Evolutionary conservation across 2,113 vertebrate genomes (phyloP), one percentile per base, ranked within the genome.

Genomic region (Morone saxatilis): DNA sequence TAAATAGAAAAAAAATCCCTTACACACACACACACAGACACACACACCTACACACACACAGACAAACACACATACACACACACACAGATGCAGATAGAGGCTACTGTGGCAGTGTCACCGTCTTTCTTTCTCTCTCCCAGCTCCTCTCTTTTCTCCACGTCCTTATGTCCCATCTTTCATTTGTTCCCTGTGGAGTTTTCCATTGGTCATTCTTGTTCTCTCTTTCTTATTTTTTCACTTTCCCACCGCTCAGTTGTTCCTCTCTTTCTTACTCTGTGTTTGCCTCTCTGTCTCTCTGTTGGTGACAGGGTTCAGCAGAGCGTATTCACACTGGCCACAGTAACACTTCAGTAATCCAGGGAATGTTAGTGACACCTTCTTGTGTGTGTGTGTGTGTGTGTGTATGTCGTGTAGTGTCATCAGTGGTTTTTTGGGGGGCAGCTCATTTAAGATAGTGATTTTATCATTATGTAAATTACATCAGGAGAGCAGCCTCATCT

Each of bases 391-490:
- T n/a, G 60, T 19, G 67, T 16, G 72, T 63, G 73, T 62, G 72
- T 22, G n/a, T 7, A 25, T 2, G 17, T 22, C 22, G 66, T 78
- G 17, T 22, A 41, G 66, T 78, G 16, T 78, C 80, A 86, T 91
- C 81, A 85, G 61, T 67, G 61, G 38, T 88, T 89, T 88, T 63
- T 85, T 83, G 25, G 74, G 66, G 68, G 72, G 81, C 75, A 86
- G 71, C 91, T 92, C 74, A 78, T 92, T 91, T 93, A 86, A 93
- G 81, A 86, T 80, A 90, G 88, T 87, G 82, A 93, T 93, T 93
- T 92, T 89, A 91, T 93, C 90, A 92, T 93, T 89, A 94, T 95
- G 92, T 85, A 92, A 91, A 94, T 92, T 20, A 76, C 67, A 88
- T 85, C 68, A 88, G 71, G 82, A 90, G 86, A 85, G 78, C 78